Evolutionary conservation across 1,140 invertebrate genomes (phyloP).

Genomic region (Meteorus sp.): DNA sequence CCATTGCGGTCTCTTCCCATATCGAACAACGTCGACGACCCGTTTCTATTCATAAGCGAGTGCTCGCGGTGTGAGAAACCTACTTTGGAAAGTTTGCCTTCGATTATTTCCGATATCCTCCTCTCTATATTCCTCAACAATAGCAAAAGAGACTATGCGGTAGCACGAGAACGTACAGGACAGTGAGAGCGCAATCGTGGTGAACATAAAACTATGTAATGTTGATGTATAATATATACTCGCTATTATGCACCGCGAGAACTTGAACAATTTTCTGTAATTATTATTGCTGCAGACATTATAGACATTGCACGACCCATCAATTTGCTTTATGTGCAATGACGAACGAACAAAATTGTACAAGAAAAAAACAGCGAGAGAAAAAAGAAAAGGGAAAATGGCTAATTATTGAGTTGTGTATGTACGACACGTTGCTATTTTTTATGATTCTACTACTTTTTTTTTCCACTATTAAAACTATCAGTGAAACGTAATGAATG

Average conservation of each 20-base stretch:
- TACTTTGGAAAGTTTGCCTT: slow-evolving; percentile 23
- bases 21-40: slow-evolving; percentile 21
- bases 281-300: slow-evolving; percentile 15
- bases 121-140: slow-evolving; percentile 7
- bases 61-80: slow-evolving; percentile 18
- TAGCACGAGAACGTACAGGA: too few relatives aligned
- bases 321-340: slow-evolving; percentile 7
- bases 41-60: slow-evolving; percentile 28
- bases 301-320: slow-evolving; percentile 6
- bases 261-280: slow-evolving; percentile 9
- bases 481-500: too few relatives aligned
- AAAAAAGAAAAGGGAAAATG: too few relatives aligned
- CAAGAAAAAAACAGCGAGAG: too few relatives aligned
- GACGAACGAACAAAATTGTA: neutral
- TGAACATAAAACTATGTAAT: too few relatives aligned
- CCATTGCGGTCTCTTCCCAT: neutral
- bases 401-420: too few relatives aligned
- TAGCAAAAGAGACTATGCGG: slow-evolving; percentile 7
- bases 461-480: too few relatives aligned
- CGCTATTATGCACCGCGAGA: too few relatives aligned
- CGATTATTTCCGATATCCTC: slow-evolving; percentile 27
- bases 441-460: too few relatives aligned
- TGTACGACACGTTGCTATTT: too few relatives aligned
- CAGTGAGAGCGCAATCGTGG: too few relatives aligned
- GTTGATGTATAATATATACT: too few relatives aligned